Base-by-base conservation (phyloP, 2,797 vertebrate genomes). In the Etheostoma nigrum region DNA sequence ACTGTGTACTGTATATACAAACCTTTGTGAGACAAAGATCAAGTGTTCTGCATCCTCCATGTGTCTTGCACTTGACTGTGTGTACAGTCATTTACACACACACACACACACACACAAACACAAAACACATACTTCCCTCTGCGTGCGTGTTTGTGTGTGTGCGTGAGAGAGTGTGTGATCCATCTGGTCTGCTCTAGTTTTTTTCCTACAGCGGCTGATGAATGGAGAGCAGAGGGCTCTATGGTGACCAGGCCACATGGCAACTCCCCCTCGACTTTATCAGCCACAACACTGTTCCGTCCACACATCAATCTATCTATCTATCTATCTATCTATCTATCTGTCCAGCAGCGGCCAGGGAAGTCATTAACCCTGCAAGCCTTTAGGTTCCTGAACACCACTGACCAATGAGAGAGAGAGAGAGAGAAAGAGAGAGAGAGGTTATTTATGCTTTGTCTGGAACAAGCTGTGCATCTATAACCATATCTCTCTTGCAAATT, bases 321-420 rank as follows among this genome's bases (percentile, higher is more conserved):
- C 79, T 81, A 19, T 79, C 74, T 82, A 23, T 23, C 21, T 33
- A 70, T 83, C 74, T 82, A 67, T 83, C 79, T 81, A 19, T 79
- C 74, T 82, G 78, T 84, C 72, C 86, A 42, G 67, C 78, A 6
- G 72, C 52, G 12, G 86, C 78, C 55, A 23, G 74, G 44, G 72
- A 81, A 82, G 78, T 83, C 84, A 81, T 91, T 90, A 89, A 88
- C 87, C 89, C 90, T 14, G 30, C 45, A 15, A 60, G 63, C 72
- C 76, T 74, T 61, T 19, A 65, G 74, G 49, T 67, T 75, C 72
- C 73, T 68, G 61, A 75, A 69, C 33, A 16, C 58, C 67, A 23
- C 79, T 15, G 78, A 75, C 63, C 48, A 71, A n/a, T 64, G 40
- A 30, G 5, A 30, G 30, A 27, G 63, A 72, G 42, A 51, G 23